These are phyloP conservation scores for Isotomurus palustris DNA, from an alignment of 2,888 invertebrate species.

Conservation along the genomic window DNA sequence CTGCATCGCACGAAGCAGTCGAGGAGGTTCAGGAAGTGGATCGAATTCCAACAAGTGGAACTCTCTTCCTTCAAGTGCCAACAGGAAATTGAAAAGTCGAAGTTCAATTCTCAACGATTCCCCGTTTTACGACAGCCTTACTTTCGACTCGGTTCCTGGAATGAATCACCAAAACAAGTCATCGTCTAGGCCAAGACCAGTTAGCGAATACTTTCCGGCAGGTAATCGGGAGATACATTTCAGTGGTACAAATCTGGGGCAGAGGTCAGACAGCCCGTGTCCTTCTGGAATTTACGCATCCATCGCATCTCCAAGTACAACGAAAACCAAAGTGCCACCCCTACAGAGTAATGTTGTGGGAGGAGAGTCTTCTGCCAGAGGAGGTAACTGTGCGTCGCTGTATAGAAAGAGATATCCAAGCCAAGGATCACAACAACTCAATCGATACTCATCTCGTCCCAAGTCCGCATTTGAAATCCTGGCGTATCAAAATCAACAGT, in stretches of 20 bases:
- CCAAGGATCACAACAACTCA: neutral
- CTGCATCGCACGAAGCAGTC: neutral
- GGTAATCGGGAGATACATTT: no score
- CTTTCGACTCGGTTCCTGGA: neutral
- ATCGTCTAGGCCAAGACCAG: no score
- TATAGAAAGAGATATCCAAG: neutral
- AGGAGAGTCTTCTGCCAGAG: no score
- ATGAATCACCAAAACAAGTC: no score
- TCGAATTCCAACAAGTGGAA: no score
- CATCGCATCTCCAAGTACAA: slow-evolving; percentile 4
- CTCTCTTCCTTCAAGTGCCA: slow-evolving; percentile 5
- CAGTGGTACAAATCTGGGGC: no score
- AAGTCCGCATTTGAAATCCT: slow-evolving; percentile 4
- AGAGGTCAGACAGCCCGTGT: slow-evolving; percentile 10
- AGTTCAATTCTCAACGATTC: slow-evolving; percentile 10
- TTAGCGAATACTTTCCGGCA: neutral
- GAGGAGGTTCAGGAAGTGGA: no score
- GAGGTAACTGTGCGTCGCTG: no score
- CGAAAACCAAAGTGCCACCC: neutral
- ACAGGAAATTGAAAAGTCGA: neutral
- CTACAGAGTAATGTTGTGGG: no score
- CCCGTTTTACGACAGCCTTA: slow-evolving; percentile 11
- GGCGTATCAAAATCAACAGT: neutral
- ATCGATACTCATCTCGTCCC: neutral
- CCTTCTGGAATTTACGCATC: slow-evolving; percentile 17